Evolutionary conservation across 2,113 vertebrate species (phyloP), one percentile per base, ranked within the genome.

Genomic region (Caloenas nicobarica): DNA sequence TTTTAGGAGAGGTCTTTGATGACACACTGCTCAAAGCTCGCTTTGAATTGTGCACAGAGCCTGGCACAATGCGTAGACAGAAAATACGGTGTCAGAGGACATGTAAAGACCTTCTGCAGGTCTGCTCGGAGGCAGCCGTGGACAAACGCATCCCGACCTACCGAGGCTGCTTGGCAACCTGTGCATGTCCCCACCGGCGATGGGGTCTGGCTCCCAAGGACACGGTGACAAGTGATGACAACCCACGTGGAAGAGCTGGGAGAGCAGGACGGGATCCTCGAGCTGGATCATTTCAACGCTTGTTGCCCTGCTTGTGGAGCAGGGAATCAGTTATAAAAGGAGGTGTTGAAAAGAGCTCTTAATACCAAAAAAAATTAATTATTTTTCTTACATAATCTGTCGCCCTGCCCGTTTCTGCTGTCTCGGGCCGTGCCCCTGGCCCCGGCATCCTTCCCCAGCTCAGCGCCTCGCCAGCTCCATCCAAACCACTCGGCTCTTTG

Each of bases 81-180:
- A 61, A 53, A 34, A 23, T 3, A 5, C 4, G 24, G 38, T 46
- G 28, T 19, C 38, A 51, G 53, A 60, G 33, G 62, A n/a, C 26
- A 0, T 11, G 2, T 0, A 11, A 44, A 56, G 42, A 26, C 40
- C 28, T 66, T 56, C 31, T 26, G 3, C 68, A 14, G 57, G 3
- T 29, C 44, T 81, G 38, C 38, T 66, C 1, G 0, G 44, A 38
- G 46, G 31, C 57, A 61, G 66, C 51, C 36, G 0, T 1, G 6
- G 61, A 19, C 31, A 50, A 26, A 29, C 0, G 2, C 60, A 21
- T 9, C 62, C 28, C 17, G 40, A 11, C 22, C 28, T 33, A 5
- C 48, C 1, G 0, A 7, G 73, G 62, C 24, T 50, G 31, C 93
- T 42, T 15, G 17, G 48, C 11, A 46, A 56, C 7, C 83, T 4